Conservation (phyloP, 2,113 vertebrate species). For the Indicator indicator region DNA sequence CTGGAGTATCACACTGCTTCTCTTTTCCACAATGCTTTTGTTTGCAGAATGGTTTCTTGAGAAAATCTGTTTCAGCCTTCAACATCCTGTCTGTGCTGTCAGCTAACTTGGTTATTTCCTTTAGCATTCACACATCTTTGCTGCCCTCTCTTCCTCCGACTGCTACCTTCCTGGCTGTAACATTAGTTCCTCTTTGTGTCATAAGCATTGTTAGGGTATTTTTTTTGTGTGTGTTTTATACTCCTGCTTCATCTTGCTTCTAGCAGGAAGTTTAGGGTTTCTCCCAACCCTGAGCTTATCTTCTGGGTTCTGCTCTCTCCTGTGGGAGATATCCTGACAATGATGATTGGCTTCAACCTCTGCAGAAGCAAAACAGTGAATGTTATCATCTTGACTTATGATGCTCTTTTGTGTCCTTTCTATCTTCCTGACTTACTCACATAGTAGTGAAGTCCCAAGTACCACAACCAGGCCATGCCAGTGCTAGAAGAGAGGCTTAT, state of each 20-base stretch:
- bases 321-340: neutral
- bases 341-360: neutral
- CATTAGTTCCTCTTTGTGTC: neutral
- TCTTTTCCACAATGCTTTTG: neutral
- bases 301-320: neutral
- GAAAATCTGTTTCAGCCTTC: neutral
- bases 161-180: neutral
- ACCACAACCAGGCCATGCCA: neutral
- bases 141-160: conserved; percentile 21
- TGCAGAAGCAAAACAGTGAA: neutral
- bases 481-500: neutral
- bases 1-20: neutral
- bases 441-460: neutral
- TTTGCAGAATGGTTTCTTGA: neutral
- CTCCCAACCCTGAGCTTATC: neutral
- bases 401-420: neutral
- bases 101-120: neutral
- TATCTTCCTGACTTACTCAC: neutral
- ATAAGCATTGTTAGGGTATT: neutral
- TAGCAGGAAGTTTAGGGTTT: neutral
- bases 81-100: neutral
- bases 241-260: neutral
- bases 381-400: neutral
- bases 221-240: neutral
- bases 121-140: neutral